Base-by-base conservation (phyloP, 2,113 vertebrate genomes). In the Plecturocebus donacophilus region DNA sequence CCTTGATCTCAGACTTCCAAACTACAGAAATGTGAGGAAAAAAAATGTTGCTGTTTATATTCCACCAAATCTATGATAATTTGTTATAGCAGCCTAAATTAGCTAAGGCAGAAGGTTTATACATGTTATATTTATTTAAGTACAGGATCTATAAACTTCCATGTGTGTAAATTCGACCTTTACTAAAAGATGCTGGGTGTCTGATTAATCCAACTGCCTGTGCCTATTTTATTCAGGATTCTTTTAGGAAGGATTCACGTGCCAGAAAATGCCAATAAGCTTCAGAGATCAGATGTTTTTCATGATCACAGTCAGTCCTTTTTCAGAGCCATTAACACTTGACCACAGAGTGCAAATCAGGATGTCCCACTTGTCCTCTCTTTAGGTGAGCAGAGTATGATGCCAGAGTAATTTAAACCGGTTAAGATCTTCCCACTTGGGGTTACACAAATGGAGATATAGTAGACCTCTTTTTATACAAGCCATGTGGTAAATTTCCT, bases 321-420 rank as follows among this genome's bases (percentile, higher is more conserved):
- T 90, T 87, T 68, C 30, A 84, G 66, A 90, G 38, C 87, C 38
- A 90, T 84, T 95, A 61, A 95, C 71, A 84, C 76, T 91, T 27
- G 45, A 76, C 66, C 56, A 40, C 71, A 73, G 52, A 87, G 61
- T 73, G 27, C 61, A 90, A 66, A 94, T 90, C 76, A 83, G 42
- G 45, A 70, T 25, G 3, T 27, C 58, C 25, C 68, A 13, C 45
- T 86, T 14, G 6, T 6, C 1, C 7, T 79, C 49, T 70, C 61
- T 56, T 30, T 38, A 96, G 80, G 68, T 92, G 61, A 97, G 14
- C 32, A 73, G 56, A 76, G 35, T 45, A 35, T 12, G 19, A 42
- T 42, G 25, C 68, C 73, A 73, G 75, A 87, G 38, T 30, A 73
- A 49, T 64, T 61, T 68, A 90, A 94, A 61, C 45, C 64, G 61